A percentile compares a stretch with the other conserved stretches of the same genome.
phyloP scores from a whole-genome alignment of 2,797 vertebrate genomes.

The Hippoglossus hippoglossus region DNA sequence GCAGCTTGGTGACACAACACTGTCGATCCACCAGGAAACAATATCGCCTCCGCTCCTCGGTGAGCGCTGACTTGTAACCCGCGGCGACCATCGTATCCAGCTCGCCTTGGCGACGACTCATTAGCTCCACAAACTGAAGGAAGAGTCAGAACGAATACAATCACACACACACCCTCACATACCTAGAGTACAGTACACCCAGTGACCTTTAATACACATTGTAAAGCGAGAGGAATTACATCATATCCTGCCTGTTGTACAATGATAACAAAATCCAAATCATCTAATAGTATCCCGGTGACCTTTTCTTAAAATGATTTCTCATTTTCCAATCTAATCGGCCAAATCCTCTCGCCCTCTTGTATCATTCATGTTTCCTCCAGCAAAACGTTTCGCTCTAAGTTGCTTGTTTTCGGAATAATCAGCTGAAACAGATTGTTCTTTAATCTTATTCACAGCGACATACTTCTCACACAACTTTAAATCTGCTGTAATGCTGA shows the following conservation, averaged over 20 bases:
- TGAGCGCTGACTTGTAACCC: conserved; percentile 88
- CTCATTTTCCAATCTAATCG: conserved; percentile 15
- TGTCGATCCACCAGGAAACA: conserved; percentile 91
- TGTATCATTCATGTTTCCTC: conserved; percentile 37
- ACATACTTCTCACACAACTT: conserved; percentile 45
- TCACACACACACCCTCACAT: neutral
- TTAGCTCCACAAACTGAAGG: conserved; percentile 88
- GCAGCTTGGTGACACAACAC: conserved; percentile 89
- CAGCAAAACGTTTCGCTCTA: conserved; percentile 6
- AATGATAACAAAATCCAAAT: conserved; percentile 48
- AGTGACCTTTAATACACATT: conserved; percentile 54
- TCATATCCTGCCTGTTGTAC: conserved; percentile 61
- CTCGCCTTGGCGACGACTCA: conserved; percentile 89
- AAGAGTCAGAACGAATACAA: neutral
- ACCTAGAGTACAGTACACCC: neutral
- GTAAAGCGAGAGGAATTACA: conserved; percentile 22
- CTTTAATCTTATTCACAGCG: conserved; percentile 63
- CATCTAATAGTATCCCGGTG: conserved; percentile 30
- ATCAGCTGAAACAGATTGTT: conserved; percentile 70
- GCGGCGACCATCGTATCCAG: conserved; percentile 87
- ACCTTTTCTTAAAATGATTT: conserved; percentile 51
- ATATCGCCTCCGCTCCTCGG: conserved; percentile 89
- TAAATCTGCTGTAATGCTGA: conserved; percentile 49
- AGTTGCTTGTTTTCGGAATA: conserved; percentile 54
- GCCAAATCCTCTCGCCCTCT: conserved; percentile 50